Conservation (phyloP, 2,113 vertebrate species). For the Campylomormyrus numenius region DNA sequence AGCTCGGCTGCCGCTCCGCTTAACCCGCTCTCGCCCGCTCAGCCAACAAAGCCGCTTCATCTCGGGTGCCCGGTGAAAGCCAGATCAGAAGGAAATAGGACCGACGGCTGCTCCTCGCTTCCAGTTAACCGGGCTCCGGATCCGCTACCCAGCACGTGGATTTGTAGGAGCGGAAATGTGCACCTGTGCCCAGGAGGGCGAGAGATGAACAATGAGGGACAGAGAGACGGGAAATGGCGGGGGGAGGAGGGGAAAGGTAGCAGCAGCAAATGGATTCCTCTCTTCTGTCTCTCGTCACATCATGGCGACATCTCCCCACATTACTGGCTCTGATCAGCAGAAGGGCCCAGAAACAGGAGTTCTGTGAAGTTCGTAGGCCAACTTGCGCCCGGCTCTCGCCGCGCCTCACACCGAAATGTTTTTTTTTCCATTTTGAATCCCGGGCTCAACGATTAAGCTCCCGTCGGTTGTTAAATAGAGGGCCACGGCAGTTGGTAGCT, state of each 20-base stretch:
- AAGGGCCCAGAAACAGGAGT: neutral
- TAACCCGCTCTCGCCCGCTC: constrained; percentile 33
- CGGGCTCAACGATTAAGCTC: constrained; percentile 7
- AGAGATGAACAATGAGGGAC: neutral
- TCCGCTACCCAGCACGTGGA: neutral
- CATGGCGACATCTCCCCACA: constrained; percentile 4
- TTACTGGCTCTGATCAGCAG: neutral
- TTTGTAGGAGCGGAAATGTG: neutral
- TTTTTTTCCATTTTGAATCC: neutral
- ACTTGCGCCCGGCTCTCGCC: neutral
- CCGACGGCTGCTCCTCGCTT: neutral
- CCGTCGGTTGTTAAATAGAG: neutral
- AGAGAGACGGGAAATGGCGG: neutral
- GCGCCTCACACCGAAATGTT: neutral
- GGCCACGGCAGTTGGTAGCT: no score
- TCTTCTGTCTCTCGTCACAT: constrained; percentile 22
- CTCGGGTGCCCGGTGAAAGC: constrained; percentile 23
- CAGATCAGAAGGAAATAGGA: constrained; percentile 21
- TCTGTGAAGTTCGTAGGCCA: constrained; percentile 13
- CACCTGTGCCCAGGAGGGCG: neutral
- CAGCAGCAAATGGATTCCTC: constrained; percentile 24
- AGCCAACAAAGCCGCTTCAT: constrained; percentile 19
- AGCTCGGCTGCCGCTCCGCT: constrained; percentile 4
- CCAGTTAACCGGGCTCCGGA: constrained; percentile 10
- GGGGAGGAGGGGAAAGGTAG: neutral